phyloP scores from a whole-genome alignment of 2,113 vertebrate genomes.

The Vombatus ursinus region DNA sequence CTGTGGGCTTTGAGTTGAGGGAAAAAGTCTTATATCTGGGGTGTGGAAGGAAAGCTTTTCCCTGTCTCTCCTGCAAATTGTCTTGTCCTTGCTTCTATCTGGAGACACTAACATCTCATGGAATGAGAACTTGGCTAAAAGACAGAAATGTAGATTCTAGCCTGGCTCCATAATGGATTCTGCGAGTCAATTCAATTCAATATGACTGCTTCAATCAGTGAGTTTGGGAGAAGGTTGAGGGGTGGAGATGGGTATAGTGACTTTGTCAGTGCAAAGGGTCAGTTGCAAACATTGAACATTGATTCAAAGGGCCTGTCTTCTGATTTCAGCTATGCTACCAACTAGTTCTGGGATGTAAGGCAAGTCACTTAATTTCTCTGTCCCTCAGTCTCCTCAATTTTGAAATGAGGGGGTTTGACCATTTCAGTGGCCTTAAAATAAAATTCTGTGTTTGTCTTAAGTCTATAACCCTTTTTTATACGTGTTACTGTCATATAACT shows the following conservation, averaged over 20 bases:
- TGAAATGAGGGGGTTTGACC: not conserved
- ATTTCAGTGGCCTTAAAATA: not conserved
- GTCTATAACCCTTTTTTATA: not conserved
- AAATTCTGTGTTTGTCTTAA: not conserved
- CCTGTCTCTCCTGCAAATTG: not conserved
- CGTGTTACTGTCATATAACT: not conserved
- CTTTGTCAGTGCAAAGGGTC: not conserved
- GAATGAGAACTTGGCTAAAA: not conserved
- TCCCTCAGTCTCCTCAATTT: not conserved
- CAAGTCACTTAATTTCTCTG: not conserved
- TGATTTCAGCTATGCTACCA: not conserved
- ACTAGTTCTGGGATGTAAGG: not conserved
- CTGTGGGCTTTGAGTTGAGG: not conserved
- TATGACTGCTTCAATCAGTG: not conserved
- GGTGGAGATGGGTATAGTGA: not conserved
- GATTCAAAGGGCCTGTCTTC: not conserved
- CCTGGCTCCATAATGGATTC: not conserved
- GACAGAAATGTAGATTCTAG: not conserved
- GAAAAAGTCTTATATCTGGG: not conserved
- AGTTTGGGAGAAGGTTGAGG: not conserved
- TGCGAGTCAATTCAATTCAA: not conserved
- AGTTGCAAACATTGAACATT: not conserved
- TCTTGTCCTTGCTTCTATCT: not conserved
- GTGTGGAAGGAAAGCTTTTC: not conserved
- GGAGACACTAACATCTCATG: not conserved